Evolutionary conservation across 2,888 invertebrate genomes (phyloP), one percentile per base, ranked within the genome.

Genomic region (Tachystola acroxantha): DNA sequence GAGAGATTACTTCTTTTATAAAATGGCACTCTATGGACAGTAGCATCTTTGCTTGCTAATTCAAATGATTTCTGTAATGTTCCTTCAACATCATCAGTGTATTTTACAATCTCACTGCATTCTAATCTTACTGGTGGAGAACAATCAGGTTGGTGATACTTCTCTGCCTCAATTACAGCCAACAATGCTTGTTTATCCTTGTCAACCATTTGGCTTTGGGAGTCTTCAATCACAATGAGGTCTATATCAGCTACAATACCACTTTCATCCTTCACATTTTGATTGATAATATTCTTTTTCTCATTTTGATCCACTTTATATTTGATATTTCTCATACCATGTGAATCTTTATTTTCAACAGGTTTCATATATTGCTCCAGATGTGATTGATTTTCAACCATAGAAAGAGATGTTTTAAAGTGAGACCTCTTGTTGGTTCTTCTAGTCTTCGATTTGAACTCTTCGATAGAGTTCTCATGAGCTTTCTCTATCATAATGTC

Each of bases 131-230:
- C 26, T 31, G 43, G 13, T 32, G 57, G 50, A 34, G 36, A 41
- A 42, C 45, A 27, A 33, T 37, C 30, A 40, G 20, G 31, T 29
- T 47, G 32, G 41, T 49, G 47, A 32, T 57, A 53, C 34, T 66
- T 46, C 35, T 70, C 64, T 45, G 73, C 73, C 45, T 66, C 54
- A 29, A 62, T 40, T 9, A 84, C 71, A 43, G 75, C 76, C 24
- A 69, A 42, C 50, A 64, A 73, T 37, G 84, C 81, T 25, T 64
- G 46, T 48, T 46, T 58, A 54, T 86, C 85, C 57, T 82, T 85
- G 55, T 84, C 79, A 36, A 67, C 22, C 28, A 37, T 33, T 38
- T 57, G 36, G 49, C 47, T 62, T 46, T 66, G 66, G 29, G 70
- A 64, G 38, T 76, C 76, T 49, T 78, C 64, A 46, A 82, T 73